Evolutionary conservation across 2,113 vertebrate genomes (phyloP).

Genomic region (Ictalurus furcatus): DNA sequence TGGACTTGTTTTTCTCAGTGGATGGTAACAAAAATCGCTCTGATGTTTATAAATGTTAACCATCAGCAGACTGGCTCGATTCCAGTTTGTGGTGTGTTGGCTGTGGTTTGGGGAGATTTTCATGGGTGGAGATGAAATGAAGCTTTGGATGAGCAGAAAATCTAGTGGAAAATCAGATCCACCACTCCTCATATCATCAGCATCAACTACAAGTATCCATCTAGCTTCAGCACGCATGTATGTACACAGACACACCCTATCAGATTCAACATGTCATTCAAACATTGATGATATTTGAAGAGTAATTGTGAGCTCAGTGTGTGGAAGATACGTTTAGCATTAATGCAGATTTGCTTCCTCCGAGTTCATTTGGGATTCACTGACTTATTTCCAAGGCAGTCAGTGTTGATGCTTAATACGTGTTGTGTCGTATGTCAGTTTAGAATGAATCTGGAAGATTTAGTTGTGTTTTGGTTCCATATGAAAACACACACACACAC

Average conservation of each 20-base stretch:
- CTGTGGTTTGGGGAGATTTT: not conserved
- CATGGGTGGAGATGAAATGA: slow-evolving; percentile 25
- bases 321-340: not conserved
- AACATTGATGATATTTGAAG: not conserved
- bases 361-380: not conserved
- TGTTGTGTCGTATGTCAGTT: not conserved
- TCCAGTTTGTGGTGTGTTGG: not conserved
- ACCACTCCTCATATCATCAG: slow-evolving; percentile 11
- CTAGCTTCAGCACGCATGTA: not conserved
- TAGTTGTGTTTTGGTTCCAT: not conserved
- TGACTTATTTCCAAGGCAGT: not conserved
- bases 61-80: not conserved
- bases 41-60: not conserved
- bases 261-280: not conserved
- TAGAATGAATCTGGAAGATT: not conserved
- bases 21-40: not conserved
- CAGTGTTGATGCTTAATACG: not conserved
- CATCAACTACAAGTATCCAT: slow-evolving; percentile 18
- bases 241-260: not conserved
- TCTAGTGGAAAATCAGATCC: slow-evolving; percentile 31
- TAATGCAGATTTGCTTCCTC: not conserved
- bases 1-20: not conserved
- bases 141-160: slow-evolving; percentile 28
- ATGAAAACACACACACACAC: slow-evolving; percentile 15
- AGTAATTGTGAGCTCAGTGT: not conserved